Evolutionary conservation across 37 sponge, comb jelly and placozoan genomes (phyloP), one percentile per base, ranked within the genome.

Genomic region (Corticium candelabrum): DNA sequence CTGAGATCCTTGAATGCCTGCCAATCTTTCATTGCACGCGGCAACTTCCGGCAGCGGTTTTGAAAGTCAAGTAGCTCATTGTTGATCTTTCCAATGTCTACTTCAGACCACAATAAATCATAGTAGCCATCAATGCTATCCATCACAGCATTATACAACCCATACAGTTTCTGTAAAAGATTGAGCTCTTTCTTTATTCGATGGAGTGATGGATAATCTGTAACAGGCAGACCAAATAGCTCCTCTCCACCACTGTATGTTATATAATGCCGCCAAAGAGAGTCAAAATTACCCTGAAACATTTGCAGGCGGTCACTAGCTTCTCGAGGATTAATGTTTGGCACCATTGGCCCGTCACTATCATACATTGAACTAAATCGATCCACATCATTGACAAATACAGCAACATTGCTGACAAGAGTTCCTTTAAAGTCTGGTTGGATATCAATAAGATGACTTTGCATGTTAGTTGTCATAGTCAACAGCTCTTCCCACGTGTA

Each of bases 21-120:
- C 98, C 98, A 97, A 77, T 93, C 94, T 76, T 93, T 93, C 87
- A 97, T 41, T 0, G 82, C 98, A 56, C 93, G 93, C 40, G 94
- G 94, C 32, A 97, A 85, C 80, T 91, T 93, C 2, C 98, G 91
- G 75, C 94, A 93, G 80, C 94, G 89, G 83, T 89, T 97, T 43
- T 94, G 94, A 68, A 94, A 97, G 34, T 97, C 94, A 40, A 88
- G 74, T 39, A 97, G 79, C 7, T 97, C 99, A 77, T 50, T 84
- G 80, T 97, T 93, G 41, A 97, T 97, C 76, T 89, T 91, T 62
- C 93, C 94, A 83, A 89, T 91, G 81, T 94, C 90, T 0, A 97
- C 90, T 2, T 97, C 94, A 31, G 85, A 85, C 99, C 99, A 97
- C 41, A 87, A 82, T 15, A 93, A 80, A 39, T 93, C 94, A 81